A percentile compares a stretch with the other conserved stretches of the same genome.
Conservation (phyloP, 1,140 invertebrate species). For the Bursaphelenchus mucronatus region DNA sequence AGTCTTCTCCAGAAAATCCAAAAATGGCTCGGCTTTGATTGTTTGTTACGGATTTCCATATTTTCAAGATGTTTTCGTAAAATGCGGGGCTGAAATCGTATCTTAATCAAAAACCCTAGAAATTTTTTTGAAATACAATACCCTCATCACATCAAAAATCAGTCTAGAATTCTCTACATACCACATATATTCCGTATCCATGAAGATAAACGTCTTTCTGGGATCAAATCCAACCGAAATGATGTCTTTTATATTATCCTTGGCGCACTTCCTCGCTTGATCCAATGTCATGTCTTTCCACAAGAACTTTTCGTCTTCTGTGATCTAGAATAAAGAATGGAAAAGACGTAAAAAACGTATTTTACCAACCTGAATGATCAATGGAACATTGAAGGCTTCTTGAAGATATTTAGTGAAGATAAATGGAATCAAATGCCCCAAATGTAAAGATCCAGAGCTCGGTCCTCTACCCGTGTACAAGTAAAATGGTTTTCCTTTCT, state of each 20-base stretch:
- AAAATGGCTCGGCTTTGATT: constrained; percentile 91
- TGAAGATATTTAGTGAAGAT: constrained; percentile 96
- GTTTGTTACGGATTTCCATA: constrained; percentile 87
- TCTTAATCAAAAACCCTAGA: not conserved
- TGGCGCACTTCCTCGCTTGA: constrained; percentile 76
- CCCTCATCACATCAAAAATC: not conserved
- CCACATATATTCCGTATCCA: constrained; percentile 89
- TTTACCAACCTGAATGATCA: constrained; percentile 64
- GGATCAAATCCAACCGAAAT: constrained; percentile 94
- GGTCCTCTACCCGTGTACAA: constrained; percentile 95
- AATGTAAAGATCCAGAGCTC: constrained; percentile 87
- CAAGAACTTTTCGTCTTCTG: constrained; percentile 95
- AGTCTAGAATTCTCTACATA: constrained; percentile 62
- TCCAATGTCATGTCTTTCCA: constrained; percentile 93
- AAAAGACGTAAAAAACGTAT: not conserved
- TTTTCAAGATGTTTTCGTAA: constrained; percentile 84
- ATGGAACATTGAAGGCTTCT: constrained; percentile 90
- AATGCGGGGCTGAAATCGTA: constrained; percentile 69
- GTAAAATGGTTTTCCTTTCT: constrained; percentile 88
- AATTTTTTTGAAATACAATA: constrained; percentile 10
- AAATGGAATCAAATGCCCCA: constrained; percentile 96
- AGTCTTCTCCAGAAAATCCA: constrained; percentile 88
- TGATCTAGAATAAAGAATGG: constrained; percentile 70
- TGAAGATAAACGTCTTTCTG: constrained; percentile 95
- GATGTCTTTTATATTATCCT: constrained; percentile 93